Base-by-base conservation (phyloP, 53 echinoderm and acorn worm species). In the Patiria pectinifera region DNA sequence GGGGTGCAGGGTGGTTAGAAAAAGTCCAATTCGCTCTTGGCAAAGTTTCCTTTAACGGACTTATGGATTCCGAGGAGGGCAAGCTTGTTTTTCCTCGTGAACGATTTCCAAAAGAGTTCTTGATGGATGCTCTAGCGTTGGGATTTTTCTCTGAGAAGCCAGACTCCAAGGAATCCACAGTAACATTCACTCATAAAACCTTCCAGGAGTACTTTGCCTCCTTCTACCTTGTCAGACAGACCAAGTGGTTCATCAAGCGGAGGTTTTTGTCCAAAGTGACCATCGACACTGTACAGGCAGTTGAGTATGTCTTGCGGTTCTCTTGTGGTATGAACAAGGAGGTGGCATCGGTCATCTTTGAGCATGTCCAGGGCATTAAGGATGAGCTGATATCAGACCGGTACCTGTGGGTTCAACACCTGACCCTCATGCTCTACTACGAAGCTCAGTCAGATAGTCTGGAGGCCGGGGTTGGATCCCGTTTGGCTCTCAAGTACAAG, bases 391-490 rank as follows among this genome's bases (percentile, higher is more conserved):
- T 63, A 66, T 63, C 84, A 6, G 66, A 62, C 43, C 62, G 62
- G 45, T 84, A 84, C 66, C 84, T 84, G 19, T 63, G 84, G 84
- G 66, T 84, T 25, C 84, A 84, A 63, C 62, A 84, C 66, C 25
- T 84, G 62, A 84, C 84, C 6, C 84, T 84, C 63, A 84, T 84
- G 84, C 66, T 84, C 25, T 62, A 63, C 84, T 84, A 63, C 45
- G 84, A 84, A 44, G 63, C 84, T 13, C 84, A 84, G 84, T 84
- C 84, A 22, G 14, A 15, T 62, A 43, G 45, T 44, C 84, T 84
- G 1, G 66, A 16, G 62, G 84, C 84, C 3, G 84, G 66, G 2
- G 84, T 84, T 25, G 84, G 84, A 24, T 62, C 66, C 62, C n/a
- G 84, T 9, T 44, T 84, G 66, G 44, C 84, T 13, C 84, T 84